Percentiles rank a stretch among this genome's conserved stretches.
Conservation (phyloP, 2,113 vertebrate genomes). For the Sinocyclocheilus anophthalmus region DNA sequence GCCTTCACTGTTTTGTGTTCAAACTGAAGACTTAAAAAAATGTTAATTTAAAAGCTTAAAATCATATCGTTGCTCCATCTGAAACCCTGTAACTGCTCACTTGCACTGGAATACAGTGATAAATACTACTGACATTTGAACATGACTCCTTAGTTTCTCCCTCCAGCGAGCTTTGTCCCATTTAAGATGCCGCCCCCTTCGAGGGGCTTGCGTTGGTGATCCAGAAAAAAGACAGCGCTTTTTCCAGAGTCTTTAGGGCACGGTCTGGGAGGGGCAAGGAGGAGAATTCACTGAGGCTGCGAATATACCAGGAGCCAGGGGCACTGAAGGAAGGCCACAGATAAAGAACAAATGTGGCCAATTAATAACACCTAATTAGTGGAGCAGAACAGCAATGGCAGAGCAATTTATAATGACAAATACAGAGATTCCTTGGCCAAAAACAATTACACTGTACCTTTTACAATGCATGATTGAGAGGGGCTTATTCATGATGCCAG, state of each 20-base stretch:
- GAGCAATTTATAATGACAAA: slow-evolving; percentile 56
- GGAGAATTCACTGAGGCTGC: slow-evolving; percentile 19
- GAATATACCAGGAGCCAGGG: slow-evolving; percentile 20
- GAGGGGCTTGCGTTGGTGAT: slow-evolving; percentile 24
- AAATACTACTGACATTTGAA: slow-evolving; percentile 51
- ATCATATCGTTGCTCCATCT: background rate
- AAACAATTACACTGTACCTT: slow-evolving; percentile 12
- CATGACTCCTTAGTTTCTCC: slow-evolving; percentile 46
- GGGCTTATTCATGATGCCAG: background rate
- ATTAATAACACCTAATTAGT: slow-evolving; percentile 69
- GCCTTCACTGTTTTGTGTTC: too few species aligned
- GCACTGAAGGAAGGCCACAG: slow-evolving; percentile 1
- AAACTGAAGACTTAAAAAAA: background rate
- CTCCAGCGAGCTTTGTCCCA: slow-evolving; percentile 56
- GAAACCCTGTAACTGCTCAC: slow-evolving; percentile 36
- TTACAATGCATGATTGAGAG: background rate
- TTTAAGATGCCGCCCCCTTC: slow-evolving; percentile 43
- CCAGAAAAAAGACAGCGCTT: slow-evolving; percentile 33
- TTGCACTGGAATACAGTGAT: background rate
- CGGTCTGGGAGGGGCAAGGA: background rate
- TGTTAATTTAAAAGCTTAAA: background rate
- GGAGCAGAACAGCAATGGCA: slow-evolving; percentile 43
- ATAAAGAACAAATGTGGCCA: slow-evolving; percentile 36
- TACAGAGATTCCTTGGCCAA: background rate
- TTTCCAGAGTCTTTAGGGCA: slow-evolving; percentile 44